Evolutionary conservation across 2,113 vertebrate genomes (phyloP).

Genomic region (Xiphophorus maculatus): DNA sequence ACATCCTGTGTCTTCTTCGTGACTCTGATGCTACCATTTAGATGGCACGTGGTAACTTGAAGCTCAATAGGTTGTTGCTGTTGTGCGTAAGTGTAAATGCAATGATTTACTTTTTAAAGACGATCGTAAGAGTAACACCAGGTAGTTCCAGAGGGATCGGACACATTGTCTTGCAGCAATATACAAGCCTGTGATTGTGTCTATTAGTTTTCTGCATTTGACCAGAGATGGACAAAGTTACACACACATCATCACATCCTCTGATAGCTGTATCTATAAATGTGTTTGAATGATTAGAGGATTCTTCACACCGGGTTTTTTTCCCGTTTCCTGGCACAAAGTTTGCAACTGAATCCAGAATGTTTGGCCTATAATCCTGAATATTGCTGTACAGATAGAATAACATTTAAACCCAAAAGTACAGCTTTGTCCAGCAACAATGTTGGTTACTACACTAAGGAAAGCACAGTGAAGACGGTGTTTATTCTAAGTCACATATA

Average conservation of each 20-base stretch:
- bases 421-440: slow-evolving; percentile 6
- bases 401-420: slow-evolving; percentile 27
- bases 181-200: neutral
- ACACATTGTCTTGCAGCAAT: neutral
- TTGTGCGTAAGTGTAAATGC: neutral
- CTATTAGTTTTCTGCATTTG: slow-evolving; percentile 20
- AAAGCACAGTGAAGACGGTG: neutral
- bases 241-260: slow-evolving; percentile 34
- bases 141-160: neutral
- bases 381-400: slow-evolving; percentile 50
- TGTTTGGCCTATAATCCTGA: slow-evolving; percentile 52
- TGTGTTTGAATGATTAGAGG: slow-evolving; percentile 41
- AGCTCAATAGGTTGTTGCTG: neutral
- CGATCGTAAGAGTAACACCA: neutral
- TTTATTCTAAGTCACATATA: neutral
- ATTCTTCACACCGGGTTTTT: slow-evolving; percentile 14
- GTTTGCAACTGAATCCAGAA: too few relatives aligned
- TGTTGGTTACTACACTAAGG: slow-evolving; percentile 7
- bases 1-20: slow-evolving; percentile 13
- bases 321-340: slow-evolving; percentile 67
- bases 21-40: slow-evolving; percentile 16
- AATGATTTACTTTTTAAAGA: neutral
- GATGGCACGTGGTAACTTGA: slow-evolving; percentile 4
- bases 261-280: slow-evolving; percentile 39
- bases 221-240: slow-evolving; percentile 8